A percentile compares a stretch with the other conserved stretches of the same genome.
These are phyloP conservation scores for Zaprionus camerounensis DNA, from an alignment of 1,140 invertebrate species.

Conservation along the genomic window DNA sequence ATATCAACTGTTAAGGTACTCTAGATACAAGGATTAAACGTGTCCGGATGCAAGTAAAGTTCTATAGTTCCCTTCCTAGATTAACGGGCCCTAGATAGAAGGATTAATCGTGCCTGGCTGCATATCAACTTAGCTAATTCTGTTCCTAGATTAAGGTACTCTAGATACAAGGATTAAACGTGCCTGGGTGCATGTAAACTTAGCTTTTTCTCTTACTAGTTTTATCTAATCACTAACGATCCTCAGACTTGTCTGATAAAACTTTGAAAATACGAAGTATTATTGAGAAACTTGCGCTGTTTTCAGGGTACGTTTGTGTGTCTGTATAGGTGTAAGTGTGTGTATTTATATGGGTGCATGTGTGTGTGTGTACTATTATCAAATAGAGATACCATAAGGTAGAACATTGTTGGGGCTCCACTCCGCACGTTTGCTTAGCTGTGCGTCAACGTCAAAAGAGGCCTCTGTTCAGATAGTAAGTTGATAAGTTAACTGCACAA, in stretches of 20 bases:
- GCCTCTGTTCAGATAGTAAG: conserved; percentile 64
- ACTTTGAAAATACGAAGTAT: neutral
- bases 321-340: conserved; percentile 12
- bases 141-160: too few species aligned
- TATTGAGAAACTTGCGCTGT: neutral
- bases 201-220: neutral
- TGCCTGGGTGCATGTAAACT: conserved; percentile 23
- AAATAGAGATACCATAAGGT: conserved; percentile 49
- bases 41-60: conserved; percentile 25
- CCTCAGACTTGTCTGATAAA: conserved; percentile 52
- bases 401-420: conserved; percentile 51
- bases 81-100: neutral
- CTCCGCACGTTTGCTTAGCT: conserved; percentile 69
- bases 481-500: conserved; percentile 57
- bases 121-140: too few species aligned
- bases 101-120: too few species aligned
- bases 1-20: neutral
- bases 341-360: neutral
- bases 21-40: too few species aligned
- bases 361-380: conserved; percentile 35
- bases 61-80: neutral
- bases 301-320: neutral
- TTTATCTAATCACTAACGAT: conserved; percentile 67
- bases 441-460: conserved; percentile 54
- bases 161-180: neutral